phyloP scores from a whole-genome alignment of 2,888 invertebrate species.

The Euplagia quadripunctaria region DNA sequence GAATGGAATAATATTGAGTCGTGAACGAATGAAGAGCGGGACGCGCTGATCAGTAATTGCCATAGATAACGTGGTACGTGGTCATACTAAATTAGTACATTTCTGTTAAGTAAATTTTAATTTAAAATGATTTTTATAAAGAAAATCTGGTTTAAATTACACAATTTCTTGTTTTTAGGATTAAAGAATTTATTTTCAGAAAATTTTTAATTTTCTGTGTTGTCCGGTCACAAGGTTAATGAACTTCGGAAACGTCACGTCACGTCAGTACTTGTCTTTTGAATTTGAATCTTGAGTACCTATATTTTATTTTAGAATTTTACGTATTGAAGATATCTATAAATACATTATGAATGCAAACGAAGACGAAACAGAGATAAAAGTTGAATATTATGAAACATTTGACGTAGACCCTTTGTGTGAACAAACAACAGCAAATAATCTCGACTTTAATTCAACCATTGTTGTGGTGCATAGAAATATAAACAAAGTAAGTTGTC shows the following conservation, averaged over 20 bases:
- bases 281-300: background rate
- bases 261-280: background rate
- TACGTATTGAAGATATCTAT: background rate
- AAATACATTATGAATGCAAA: constrained; percentile 2
- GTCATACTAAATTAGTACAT: constrained; percentile 30
- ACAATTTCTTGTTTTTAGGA: background rate
- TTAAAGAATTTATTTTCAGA: background rate
- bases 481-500: constrained; percentile 32
- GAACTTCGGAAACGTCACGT: constrained; percentile 3
- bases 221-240: background rate
- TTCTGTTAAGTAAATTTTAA: background rate
- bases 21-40: constrained; percentile 52
- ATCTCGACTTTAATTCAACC: background rate
- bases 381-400: constrained; percentile 64
- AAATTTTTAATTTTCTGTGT: background rate
- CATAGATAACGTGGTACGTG: constrained; percentile 18
- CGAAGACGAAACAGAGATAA: constrained; percentile 61
- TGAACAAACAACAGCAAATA: constrained; percentile 9
- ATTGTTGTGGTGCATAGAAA: constrained; percentile 20
- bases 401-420: constrained; percentile 60
- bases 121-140: background rate
- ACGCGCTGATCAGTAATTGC: constrained; percentile 49
- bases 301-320: background rate
- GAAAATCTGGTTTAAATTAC: background rate
- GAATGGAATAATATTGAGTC: constrained; percentile 57